Evolutionary conservation across 2,113 vertebrate species (phyloP).

Genomic region (Pluvialis apricaria): DNA sequence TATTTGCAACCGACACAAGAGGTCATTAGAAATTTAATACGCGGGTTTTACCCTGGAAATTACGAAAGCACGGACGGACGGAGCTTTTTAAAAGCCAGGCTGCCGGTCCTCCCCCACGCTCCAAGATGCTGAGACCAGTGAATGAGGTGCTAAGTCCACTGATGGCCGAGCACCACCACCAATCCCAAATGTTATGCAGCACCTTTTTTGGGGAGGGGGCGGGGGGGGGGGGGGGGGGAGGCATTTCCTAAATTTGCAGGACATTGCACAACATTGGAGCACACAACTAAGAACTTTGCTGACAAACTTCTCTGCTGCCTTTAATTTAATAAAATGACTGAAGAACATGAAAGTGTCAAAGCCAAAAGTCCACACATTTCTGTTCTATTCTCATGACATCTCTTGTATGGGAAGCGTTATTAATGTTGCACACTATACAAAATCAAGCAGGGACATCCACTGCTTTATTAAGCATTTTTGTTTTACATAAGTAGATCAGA

Average conservation of each 20-base stretch:
- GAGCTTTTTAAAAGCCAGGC: neutral
- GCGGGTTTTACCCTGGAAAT: neutral
- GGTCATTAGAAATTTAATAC: neutral
- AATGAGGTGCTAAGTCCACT: neutral
- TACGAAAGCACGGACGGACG: neutral
- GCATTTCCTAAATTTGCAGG: neutral
- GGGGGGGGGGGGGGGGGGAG: neutral
- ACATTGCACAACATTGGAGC: neutral
- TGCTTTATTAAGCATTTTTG: neutral
- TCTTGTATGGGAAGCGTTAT: neutral
- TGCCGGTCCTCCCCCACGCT: neutral
- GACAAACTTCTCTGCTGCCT: neutral
- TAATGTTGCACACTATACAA: neutral
- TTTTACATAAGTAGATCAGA: slow-evolving; percentile 8
- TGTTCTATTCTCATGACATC: neutral
- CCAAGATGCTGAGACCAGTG: neutral
- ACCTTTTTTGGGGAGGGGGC: neutral
- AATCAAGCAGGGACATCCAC: neutral
- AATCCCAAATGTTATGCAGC: neutral
- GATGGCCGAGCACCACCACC: neutral
- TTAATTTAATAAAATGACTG: neutral
- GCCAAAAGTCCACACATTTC: neutral
- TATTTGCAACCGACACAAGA: slow-evolving; percentile 3
- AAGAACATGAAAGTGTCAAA: neutral
- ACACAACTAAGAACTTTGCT: neutral